Evolutionary conservation across 2,797 vertebrate genomes (phyloP), one percentile per base, ranked within the genome.

Genomic region (Dallia pectoralis): DNA sequence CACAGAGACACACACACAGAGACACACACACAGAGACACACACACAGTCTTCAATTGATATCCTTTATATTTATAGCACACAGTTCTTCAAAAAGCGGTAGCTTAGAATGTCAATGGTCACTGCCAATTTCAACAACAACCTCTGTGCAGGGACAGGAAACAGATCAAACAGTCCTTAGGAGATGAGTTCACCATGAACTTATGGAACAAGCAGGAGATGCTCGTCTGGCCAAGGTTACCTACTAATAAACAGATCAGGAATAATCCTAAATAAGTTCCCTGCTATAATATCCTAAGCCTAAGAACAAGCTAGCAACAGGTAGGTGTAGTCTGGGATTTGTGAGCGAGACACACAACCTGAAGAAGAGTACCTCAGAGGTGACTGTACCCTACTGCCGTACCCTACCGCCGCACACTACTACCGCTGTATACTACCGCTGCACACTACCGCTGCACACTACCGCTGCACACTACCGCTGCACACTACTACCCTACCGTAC

Each of bases 61-160:
- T 74, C 75, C 74, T 74, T 83, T 79, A 76, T 87, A 87, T 87
- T 90, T 84, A 87, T 86, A 87, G 82, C 78, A 72, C 74, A 74
- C 67, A 70, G 68, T 49, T 82, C 77, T 79, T 83, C 70, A 79
- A 86, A 82, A 69, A 81, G 77, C 69, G 79, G 72, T 68, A 67
- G 75, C 72, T 81, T 73, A 59, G 11, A 70, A 73, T 84, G 76
- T 78, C 74, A 67, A 48, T 61, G 44, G 68, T 67, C 77, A 71
- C 53, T 25, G 83, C 81, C 87, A 87, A 87, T 78, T 73, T 80
- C 79, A 86, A 79, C 79, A 80, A 81, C 75, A 79, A 44, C 47
- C 53, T 74, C 80, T 81, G 78, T 75, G 76, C 56, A 72, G 79
- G 84, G 84, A 81, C 62, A 85, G 75, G 78, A 22, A 79, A 81